phyloP scores from a whole-genome alignment of 2,888 invertebrate species.

The Acanthosepion pharaonis region DNA sequence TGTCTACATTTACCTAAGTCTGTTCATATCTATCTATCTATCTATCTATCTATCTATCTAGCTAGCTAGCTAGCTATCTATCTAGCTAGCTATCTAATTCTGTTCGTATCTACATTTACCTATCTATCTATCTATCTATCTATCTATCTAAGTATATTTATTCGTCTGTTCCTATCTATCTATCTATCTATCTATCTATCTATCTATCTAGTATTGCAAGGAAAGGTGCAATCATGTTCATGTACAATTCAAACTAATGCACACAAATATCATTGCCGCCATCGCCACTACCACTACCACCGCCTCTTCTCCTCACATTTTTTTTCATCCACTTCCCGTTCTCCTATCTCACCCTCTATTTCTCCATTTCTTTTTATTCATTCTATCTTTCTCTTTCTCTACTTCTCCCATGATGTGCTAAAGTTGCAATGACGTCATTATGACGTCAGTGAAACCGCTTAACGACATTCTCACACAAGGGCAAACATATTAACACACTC shows the following conservation, averaged over 20 bases:
- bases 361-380: background rate
- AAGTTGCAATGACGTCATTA: slow-evolving; percentile 41
- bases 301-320: background rate
- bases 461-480: slow-evolving; percentile 33
- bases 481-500: slow-evolving; percentile 14
- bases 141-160: no score
- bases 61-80: no score
- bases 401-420: background rate
- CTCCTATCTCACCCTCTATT: background rate
- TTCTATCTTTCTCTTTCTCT: background rate
- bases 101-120: no score
- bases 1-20: no score
- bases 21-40: no score
- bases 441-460: slow-evolving; percentile 37
- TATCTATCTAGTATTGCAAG: no score
- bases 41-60: no score
- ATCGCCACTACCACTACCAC: background rate
- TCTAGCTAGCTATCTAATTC: no score
- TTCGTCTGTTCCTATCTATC: no score
- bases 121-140: no score
- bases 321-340: background rate
- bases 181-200: no score
- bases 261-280: background rate
- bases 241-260: background rate
- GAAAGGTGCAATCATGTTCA: no score